A percentile compares a stretch with the other conserved stretches of the same genome.
These are phyloP conservation scores for Leptestheria dahalacensis DNA, from an alignment of 1,140 invertebrate species.

Conservation along the genomic window DNA sequence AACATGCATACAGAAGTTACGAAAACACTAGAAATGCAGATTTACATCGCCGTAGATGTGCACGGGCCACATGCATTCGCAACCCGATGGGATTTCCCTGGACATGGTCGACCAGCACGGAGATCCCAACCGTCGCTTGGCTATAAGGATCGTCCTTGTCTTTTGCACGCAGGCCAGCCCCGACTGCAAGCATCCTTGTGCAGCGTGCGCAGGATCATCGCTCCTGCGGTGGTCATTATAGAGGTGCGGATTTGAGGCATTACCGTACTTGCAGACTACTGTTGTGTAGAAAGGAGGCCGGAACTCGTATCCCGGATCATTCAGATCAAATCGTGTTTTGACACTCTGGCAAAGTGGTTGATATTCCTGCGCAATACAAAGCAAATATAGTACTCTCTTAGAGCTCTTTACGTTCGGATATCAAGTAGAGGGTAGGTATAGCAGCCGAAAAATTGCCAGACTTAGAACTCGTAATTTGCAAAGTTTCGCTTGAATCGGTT, in stretches of 20 bases:
- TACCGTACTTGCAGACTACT: slow-evolving; percentile 25
- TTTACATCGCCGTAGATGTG: not conserved
- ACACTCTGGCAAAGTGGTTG: slow-evolving; percentile 29
- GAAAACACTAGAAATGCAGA: not conserved
- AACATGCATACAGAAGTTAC: no score
- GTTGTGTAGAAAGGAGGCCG: slow-evolving; percentile 30
- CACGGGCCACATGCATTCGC: slow-evolving; percentile 42
- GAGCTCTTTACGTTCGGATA: no score
- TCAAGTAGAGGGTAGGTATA: no score
- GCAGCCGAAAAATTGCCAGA: no score
- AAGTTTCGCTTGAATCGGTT: no score
- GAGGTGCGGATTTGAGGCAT: slow-evolving; percentile 18
- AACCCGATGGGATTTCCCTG: slow-evolving; percentile 39
- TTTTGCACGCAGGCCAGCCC: slow-evolving; percentile 31
- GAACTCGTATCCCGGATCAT: slow-evolving; percentile 29
- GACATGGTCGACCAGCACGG: slow-evolving; percentile 40
- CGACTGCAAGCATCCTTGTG: slow-evolving; percentile 29
- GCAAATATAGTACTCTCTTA: no score
- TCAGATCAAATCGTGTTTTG: slow-evolving; percentile 26
- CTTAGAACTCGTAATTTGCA: no score
- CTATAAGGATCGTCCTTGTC: slow-evolving; percentile 26
- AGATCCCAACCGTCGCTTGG: slow-evolving; percentile 26
- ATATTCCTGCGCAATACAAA: slow-evolving; percentile 31
- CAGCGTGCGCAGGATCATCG: not conserved
- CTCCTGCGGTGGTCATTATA: slow-evolving; percentile 14